Conservation (phyloP, 35 echinoderm and acorn worm species). For the Lytechinus pictus region DNA sequence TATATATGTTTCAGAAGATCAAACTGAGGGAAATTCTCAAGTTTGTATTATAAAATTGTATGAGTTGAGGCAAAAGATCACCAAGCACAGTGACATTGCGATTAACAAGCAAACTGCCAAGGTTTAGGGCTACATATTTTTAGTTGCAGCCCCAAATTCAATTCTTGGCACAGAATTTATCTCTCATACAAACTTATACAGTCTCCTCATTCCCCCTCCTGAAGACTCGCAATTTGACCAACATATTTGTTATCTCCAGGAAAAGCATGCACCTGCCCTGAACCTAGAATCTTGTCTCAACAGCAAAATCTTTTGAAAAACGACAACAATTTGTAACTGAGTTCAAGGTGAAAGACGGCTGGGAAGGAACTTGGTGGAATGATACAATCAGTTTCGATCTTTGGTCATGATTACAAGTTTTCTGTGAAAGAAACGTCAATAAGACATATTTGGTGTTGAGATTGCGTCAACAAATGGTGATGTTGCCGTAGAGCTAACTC, state of each 20-base stretch:
- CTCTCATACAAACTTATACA: not conserved
- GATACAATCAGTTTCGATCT: not conserved
- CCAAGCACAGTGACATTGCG: not conserved
- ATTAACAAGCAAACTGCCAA: not conserved
- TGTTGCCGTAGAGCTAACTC: not conserved
- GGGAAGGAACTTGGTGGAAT: not conserved
- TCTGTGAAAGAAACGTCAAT: not conserved
- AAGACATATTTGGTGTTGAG: not conserved
- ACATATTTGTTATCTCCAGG: conserved; percentile 4
- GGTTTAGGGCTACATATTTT: not conserved
- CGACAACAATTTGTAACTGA: not conserved
- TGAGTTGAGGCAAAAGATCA: not conserved
- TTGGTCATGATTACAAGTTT: not conserved
- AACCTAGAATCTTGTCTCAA: not conserved
- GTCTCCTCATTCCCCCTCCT: not conserved
- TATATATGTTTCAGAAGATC: too few species aligned
- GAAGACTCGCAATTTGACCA: not conserved
- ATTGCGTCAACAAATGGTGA: not conserved
- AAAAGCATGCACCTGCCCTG: not conserved
- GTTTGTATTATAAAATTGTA: not conserved
- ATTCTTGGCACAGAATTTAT: not conserved
- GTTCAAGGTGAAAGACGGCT: not conserved
- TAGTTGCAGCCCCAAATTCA: not conserved
- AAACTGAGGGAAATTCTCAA: too few species aligned
- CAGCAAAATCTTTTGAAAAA: not conserved